Base-by-base conservation (phyloP, 2,888 invertebrate species). In the Neoitamus cyanurus region DNA sequence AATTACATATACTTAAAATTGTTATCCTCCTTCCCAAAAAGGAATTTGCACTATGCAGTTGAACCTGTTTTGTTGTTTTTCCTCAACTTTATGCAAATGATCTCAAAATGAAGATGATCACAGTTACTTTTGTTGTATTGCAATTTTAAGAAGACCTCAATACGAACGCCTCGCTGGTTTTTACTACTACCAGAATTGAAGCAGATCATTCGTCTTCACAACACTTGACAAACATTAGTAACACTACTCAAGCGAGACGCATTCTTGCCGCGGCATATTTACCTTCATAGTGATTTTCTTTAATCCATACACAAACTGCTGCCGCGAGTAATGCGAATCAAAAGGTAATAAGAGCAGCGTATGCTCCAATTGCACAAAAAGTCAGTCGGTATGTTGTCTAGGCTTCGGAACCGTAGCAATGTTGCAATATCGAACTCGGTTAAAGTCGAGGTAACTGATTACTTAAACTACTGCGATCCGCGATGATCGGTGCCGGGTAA, bases 271-370 rank as follows among this genome's bases (percentile, higher is more conserved):
- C 70, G 70, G 31, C 6, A 77, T 25, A 77, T 42, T 77, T 77
- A 77, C 77, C 77, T 77, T 77, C 77, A 77, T 77, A 42, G 25
- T 77, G 58, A 46, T 77, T 7, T 77, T 77, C n/a, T 77, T n/a
- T 77, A 46, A 77, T 77, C 77, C 77, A 46, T 77, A 36, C 30
- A 46, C 77, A 77, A 77, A 37, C 36, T 25, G 13, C 42, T 42
- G 36, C 75, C 34, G 69, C 13, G 36, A 3, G 20, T 20, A 73
- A 73, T 37, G 15, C 34, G 34, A 37, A 73, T 73, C 37, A 73
- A 73, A 73, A 73, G 73, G 31, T 73, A 73, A 73, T 37, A 73
- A 36, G 73, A 73, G 37, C 77, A 42, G n/a, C 28, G 20, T 36
- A 25, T 25, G 77, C 46, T 77, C 46, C 13, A 77, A 28, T 77